These are phyloP conservation scores for Podarcis cretensis DNA, from an alignment of 2,113 vertebrate species.

Conservation along the genomic window DNA sequence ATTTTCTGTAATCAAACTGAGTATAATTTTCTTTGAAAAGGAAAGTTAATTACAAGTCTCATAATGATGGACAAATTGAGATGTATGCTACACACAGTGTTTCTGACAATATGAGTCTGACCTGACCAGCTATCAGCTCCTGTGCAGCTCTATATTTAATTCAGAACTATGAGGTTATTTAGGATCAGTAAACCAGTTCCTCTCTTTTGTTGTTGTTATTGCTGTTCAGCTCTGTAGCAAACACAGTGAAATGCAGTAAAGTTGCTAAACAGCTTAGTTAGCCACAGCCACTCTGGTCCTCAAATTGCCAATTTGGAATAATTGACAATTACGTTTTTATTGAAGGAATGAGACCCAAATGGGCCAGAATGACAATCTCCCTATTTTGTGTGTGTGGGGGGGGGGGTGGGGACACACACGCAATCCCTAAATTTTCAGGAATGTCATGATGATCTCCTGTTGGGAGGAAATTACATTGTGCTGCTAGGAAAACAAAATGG, in stretches of 20 bases:
- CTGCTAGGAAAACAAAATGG: constrained; percentile 36
- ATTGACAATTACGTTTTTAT: constrained; percentile 48
- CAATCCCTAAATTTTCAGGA: constrained; percentile 21
- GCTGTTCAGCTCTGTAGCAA: constrained; percentile 29
- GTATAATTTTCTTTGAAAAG: background rate
- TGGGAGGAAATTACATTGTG: constrained; percentile 32
- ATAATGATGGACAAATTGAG: background rate
- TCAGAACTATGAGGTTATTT: constrained; percentile 36
- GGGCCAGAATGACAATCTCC: constrained; percentile 12
- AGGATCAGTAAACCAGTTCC: constrained; percentile 35
- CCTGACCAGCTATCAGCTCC: constrained; percentile 27
- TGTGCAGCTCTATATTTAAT: constrained; percentile 51
- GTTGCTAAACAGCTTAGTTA: background rate
- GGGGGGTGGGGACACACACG: background rate
- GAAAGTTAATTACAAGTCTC: background rate
- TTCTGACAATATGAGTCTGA: constrained; percentile 42
- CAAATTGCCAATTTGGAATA: constrained; percentile 44
- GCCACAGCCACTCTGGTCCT: constrained; percentile 5
- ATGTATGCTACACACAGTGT: constrained; percentile 29
- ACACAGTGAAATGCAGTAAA: background rate
- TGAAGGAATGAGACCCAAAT: constrained; percentile 27
- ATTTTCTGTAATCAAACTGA: background rate
- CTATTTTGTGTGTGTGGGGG: constrained; percentile 10
- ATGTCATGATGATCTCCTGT: constrained; percentile 27
- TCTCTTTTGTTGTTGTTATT: background rate